Conservation (phyloP, 2,888 invertebrate species). For the Hirtodrosophila cameraria region DNA sequence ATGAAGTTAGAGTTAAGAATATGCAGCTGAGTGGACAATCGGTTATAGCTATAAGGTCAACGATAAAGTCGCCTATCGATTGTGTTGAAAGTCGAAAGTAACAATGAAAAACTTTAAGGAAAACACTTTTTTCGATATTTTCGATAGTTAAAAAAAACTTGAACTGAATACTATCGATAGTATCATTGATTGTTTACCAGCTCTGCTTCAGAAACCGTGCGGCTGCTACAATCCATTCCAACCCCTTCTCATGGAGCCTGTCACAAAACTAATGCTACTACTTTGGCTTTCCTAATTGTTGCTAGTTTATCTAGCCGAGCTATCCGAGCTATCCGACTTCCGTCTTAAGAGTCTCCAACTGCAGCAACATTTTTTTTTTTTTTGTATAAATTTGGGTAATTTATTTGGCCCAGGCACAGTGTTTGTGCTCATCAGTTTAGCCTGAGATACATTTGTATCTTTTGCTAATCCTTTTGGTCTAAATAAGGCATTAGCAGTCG, state of each 20-base stretch:
- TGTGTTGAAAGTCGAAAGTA: no score
- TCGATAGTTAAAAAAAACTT: neutral
- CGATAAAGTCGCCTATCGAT: no score
- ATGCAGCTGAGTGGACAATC: no score
- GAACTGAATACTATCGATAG: no score
- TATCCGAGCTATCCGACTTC: no score
- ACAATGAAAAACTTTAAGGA: no score
- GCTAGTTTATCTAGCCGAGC: conserved; percentile 58
- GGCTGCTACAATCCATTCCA: neutral
- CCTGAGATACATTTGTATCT: conserved; percentile 66
- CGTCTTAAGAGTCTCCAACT: conserved; percentile 35
- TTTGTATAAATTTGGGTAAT: conserved; percentile 57
- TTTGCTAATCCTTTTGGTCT: conserved; percentile 72
- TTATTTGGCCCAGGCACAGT: conserved; percentile 45
- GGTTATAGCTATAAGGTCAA: no score
- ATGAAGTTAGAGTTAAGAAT: no score
- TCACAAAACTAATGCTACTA: conserved; percentile 59
- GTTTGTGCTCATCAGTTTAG: conserved; percentile 44
- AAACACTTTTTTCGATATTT: no score
- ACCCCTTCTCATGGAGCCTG: neutral
- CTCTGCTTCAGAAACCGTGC: neutral
- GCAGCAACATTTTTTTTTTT: conserved; percentile 32
- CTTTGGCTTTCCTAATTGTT: conserved; percentile 64
- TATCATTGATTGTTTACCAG: no score
- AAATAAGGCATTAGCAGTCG: conserved; percentile 53